Percentiles rank a stretch among this genome's conserved stretches.
phyloP scores from a whole-genome alignment of 2,113 vertebrate genomes.

The Nasalis larvatus region DNA sequence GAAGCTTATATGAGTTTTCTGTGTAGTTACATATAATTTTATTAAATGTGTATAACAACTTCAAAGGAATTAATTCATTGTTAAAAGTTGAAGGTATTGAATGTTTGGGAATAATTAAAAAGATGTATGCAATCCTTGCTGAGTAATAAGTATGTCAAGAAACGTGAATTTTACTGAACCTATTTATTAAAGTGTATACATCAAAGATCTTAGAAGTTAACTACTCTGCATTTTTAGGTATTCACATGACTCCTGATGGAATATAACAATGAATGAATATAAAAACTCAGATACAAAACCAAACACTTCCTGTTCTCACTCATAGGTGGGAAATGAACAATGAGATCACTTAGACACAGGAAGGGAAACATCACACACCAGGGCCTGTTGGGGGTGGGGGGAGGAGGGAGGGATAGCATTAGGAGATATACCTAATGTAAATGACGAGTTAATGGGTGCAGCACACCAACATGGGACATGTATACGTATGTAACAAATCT shows the following conservation, averaged over 20 bases:
- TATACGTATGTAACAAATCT: too few relatives aligned
- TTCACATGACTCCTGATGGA: not conserved
- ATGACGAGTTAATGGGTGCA: too few relatives aligned
- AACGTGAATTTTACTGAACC: not conserved
- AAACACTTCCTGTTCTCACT: too few relatives aligned
- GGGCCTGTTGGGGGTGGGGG: too few relatives aligned
- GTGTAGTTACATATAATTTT: not conserved
- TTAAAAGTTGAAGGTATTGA: not conserved
- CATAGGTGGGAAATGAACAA: too few relatives aligned
- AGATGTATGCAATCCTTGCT: not conserved
- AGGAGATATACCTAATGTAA: too few relatives aligned
- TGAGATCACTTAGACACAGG: too few relatives aligned
- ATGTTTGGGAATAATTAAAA: conserved; percentile 23
- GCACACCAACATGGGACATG: too few relatives aligned
- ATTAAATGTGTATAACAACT: not conserved
- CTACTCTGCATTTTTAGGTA: not conserved
- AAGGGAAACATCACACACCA: too few relatives aligned
- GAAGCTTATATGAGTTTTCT: not conserved
- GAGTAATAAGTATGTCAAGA: not conserved
- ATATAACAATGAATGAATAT: not conserved
- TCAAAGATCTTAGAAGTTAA: not conserved
- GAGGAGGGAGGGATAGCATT: too few relatives aligned
- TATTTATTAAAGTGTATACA: not conserved
- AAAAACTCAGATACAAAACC: not conserved
- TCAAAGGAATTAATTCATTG: conserved; percentile 40